Evolutionary conservation across 2,888 invertebrate species (phyloP).

Genomic region (Rhamnusium bicolor): DNA sequence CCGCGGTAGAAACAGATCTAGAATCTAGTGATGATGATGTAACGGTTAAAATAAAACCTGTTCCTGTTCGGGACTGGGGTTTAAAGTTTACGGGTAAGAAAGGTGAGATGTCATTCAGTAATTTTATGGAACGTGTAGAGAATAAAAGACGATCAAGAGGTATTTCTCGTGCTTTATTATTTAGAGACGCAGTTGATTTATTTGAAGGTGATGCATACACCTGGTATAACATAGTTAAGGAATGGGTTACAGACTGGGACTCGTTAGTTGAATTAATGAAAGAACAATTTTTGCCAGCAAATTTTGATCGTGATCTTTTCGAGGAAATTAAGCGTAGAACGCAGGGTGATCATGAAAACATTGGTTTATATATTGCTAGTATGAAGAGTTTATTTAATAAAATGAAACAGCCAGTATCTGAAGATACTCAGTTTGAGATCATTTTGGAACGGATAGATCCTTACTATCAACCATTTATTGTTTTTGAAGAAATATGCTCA

Average conservation of each 20-base stretch:
- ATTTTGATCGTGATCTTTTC: neutral
- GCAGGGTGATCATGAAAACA: neutral
- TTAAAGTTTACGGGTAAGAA: slow-evolving; percentile 20
- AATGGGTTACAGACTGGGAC: neutral
- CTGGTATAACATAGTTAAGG: slow-evolving; percentile 17
- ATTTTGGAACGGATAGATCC: neutral
- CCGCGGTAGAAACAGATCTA: neutral
- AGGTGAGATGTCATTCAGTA: slow-evolving; percentile 1
- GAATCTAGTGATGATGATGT: neutral
- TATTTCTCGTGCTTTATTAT: slow-evolving; percentile 12
- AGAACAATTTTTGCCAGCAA: neutral
- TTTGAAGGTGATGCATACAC: slow-evolving; percentile 26
- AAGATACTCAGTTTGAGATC: neutral
- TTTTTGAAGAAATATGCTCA: neutral
- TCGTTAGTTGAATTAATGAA: neutral
- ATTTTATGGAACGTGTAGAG: slow-evolving; percentile 21
- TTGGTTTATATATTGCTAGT: neutral
- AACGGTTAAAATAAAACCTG: slow-evolving; percentile 1
- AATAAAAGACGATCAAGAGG: slow-evolving; percentile 7
- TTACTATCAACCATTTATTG: neutral
- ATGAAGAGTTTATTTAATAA: neutral
- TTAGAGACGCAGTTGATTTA: slow-evolving; percentile 20
- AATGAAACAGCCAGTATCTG: neutral
- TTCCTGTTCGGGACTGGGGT: slow-evolving; percentile 23
- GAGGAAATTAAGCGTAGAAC: neutral